Base-by-base conservation (phyloP, 2,797 vertebrate species). In the Falco naumanni region DNA sequence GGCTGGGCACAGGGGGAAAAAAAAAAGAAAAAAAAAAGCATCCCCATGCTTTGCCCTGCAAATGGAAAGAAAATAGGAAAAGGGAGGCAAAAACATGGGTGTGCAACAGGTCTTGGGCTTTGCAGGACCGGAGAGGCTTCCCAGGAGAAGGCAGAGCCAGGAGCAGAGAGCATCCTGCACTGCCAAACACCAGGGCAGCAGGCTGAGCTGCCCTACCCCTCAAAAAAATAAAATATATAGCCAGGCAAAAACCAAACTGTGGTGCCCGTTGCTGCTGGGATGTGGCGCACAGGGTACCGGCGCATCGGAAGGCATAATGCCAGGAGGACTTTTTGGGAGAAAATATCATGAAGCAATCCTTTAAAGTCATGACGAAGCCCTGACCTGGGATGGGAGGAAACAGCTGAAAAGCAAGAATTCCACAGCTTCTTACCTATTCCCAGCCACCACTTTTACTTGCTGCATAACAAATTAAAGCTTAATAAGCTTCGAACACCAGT, bases 251-350 rank as follows among this genome's bases (percentile, higher is more conserved):
- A 1, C 50, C 87, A 45, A 47, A 87, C 29, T 7, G 5, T 15
- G 20, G 53, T 8, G 61, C 31, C 17, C 13, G 16, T 3, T 21
- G 56, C 50, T 57, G 50, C 43, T 39, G 70, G 57, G 39, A 45
- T 24, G 25, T 1, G 3, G 34, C 41, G 22, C 29, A 20, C 3
- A 2, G 22, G 19, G 76, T 47, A 53, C 29, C 2, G 0, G 31
- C 0, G 2, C 37, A 33, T 1, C 3, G 1, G 33, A 1, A 5
- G 54, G 56, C 51, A 34, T 64, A 39, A 45, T 16, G 37, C 5
- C 1, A 74, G 72, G 4, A 72, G 17, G 33, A 64, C 11, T n/a
- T 76, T 28, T 12, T 2, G 3, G 11, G 34, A 72, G 45, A 60
- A 45, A 83, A 43, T 9, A 60, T 3, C 16, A 33, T 12, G 5